Percentiles rank a stretch among this genome's conserved stretches.
These are phyloP conservation scores for Myotis davidii DNA, from an alignment of 2,113 vertebrate genomes.

Conservation along the genomic window DNA sequence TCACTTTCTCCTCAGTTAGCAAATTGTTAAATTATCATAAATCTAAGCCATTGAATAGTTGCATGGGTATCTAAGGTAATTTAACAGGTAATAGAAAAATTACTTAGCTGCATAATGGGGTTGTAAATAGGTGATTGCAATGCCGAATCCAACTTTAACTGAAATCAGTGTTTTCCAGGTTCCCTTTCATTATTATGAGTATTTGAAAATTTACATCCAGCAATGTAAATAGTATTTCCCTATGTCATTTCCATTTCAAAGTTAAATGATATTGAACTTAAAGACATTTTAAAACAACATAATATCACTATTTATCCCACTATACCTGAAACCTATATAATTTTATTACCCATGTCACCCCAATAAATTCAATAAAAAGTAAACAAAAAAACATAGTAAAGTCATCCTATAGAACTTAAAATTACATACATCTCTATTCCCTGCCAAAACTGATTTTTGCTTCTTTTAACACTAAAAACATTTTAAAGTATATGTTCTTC, in stretches of 20 bases:
- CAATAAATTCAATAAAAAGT: not conserved
- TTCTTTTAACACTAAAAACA: constrained; percentile 10
- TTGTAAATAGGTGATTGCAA: constrained; percentile 31
- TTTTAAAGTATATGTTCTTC: constrained; percentile 19
- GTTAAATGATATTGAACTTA: constrained; percentile 45
- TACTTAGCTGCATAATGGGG: constrained; percentile 1
- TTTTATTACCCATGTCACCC: not conserved
- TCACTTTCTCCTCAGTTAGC: not conserved
- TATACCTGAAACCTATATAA: not conserved
- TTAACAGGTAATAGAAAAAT: constrained; percentile 40
- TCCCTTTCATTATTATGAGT: not conserved
- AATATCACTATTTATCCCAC: not conserved
- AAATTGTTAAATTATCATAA: constrained; percentile 25
- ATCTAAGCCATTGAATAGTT: not conserved
- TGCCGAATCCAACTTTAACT: constrained; percentile 48
- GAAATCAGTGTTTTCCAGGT: constrained; percentile 18
- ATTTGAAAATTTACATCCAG: constrained; percentile 16
- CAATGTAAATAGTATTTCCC: constrained; percentile 32
- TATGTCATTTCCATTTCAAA: constrained; percentile 43
- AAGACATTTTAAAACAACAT: constrained; percentile 17
- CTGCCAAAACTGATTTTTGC: constrained; percentile 16
- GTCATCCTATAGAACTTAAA: constrained; percentile 11
- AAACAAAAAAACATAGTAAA: not conserved
- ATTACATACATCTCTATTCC: not conserved
- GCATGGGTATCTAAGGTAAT: constrained; percentile 4